Evolutionary conservation across 2,113 vertebrate genomes (phyloP), one percentile per base, ranked within the genome.

Genomic region (Salvelinus sp.): DNA sequence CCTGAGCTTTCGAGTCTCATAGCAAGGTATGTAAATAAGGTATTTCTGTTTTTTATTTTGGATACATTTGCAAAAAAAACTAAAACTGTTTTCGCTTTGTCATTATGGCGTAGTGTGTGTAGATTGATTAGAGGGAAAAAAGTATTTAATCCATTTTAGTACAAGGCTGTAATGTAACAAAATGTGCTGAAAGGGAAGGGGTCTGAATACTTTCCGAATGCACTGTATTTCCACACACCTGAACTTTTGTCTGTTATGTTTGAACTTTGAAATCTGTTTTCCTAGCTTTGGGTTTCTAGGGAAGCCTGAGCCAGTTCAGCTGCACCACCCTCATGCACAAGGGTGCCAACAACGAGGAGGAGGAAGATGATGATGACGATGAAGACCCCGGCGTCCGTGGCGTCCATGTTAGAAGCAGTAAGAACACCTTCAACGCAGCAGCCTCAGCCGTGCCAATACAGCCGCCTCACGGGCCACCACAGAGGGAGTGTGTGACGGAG

Each of bases 281-380:
- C 6, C 20, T 70, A 96, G 95, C 72, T 87, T 92, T 48, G 92
- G 93, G 63, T 95, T 95, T 85, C 81, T 92, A 27, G 94, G 92
- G 66, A 90, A 89, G 77, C 92, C 88, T 91, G 25, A 87, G 60
- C 23, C 81, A 91, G 14, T 94, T 95, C 76, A 92, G 90, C 65
- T 82, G 68, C 6, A 80, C 85, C 3, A 92, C 89, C 0, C 91
- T 92, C 38, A 76, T 86, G n/a, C 83, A 89, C 4, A 54, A 65
- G 0, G 75, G 76, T 23, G 80, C 62, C 0, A 23, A 75, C 23
- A 88, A 91, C 50, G 83, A 91, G 25, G 71, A 64, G 1, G 79
- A 76, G 1, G 72, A 68, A 0, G 44, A 72, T 6, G 18, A 77
- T 0, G 73, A 75, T 16, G 72, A 22, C 0, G 22, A 67, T 2